These are phyloP conservation scores for Leptinotarsa defecta DNA, from an alignment of 1,140 invertebrate species.

Conservation along the genomic window DNA sequence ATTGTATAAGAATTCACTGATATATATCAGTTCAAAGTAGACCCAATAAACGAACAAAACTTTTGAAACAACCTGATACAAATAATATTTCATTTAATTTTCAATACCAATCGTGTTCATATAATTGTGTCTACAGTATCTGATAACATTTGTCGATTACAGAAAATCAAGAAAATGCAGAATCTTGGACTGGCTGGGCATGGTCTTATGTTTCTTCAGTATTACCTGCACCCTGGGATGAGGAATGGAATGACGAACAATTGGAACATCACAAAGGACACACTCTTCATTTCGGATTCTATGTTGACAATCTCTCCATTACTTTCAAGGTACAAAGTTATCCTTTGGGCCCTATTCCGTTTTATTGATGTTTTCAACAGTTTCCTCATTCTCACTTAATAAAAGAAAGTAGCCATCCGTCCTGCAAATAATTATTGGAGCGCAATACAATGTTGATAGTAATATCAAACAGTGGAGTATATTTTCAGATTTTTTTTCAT, in stretches of 20 bases:
- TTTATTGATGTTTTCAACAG: not conserved
- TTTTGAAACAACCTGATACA: too few species aligned
- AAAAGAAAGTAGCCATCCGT: too few species aligned
- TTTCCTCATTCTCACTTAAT: not conserved
- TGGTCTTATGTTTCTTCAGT: slow-evolving; percentile 55
- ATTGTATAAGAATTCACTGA: too few species aligned
- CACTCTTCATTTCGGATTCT: slow-evolving; percentile 52
- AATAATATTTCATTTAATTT: too few species aligned
- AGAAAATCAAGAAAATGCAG: slow-evolving; percentile 39
- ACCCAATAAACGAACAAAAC: too few species aligned
- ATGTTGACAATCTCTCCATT: slow-evolving; percentile 52
- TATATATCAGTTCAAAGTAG: too few species aligned
- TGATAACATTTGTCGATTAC: not conserved
- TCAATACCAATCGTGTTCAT: too few species aligned
- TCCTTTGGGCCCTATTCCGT: not conserved
- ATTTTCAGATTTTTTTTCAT: too few species aligned
- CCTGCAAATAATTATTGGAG: too few species aligned
- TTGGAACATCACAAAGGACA: slow-evolving; percentile 40
- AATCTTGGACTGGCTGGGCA: slow-evolving; percentile 54
- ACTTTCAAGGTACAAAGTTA: slow-evolving; percentile 50
- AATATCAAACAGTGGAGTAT: too few species aligned
- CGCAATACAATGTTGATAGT: too few species aligned
- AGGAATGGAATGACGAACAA: slow-evolving; percentile 46
- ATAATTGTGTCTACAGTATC: too few species aligned
- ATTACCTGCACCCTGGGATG: slow-evolving; percentile 47